phyloP scores from a whole-genome alignment of 2,888 invertebrate species.

The Zaprionus lineosus region DNA sequence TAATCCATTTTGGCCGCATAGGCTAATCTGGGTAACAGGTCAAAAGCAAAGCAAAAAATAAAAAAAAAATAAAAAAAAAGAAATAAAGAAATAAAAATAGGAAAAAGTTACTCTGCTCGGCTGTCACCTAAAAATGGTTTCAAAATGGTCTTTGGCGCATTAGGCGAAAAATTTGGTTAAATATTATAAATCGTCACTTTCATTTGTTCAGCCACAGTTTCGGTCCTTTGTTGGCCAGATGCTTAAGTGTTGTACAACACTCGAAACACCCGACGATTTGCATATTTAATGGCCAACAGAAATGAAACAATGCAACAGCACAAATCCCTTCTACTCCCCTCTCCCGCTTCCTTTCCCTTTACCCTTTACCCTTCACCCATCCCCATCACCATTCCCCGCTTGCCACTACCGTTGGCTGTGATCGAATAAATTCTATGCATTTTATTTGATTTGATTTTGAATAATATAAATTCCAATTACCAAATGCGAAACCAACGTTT shows the following conservation, averaged over 20 bases:
- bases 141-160: slow-evolving; percentile 23
- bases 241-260: slow-evolving; percentile 59
- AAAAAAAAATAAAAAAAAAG: too few species aligned
- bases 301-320: slow-evolving; percentile 13
- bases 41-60: too few species aligned
- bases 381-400: too few species aligned
- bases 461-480: slow-evolving; percentile 44
- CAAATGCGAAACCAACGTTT: slow-evolving; percentile 57
- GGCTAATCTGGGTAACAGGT: too few species aligned
- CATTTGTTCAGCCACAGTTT: too few species aligned
- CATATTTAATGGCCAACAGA: slow-evolving; percentile 54
- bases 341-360: too few species aligned
- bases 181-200: slow-evolving; percentile 38
- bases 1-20: too few species aligned
- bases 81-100: too few species aligned
- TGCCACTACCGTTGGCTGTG: slow-evolving; percentile 15
- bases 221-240: slow-evolving; percentile 56
- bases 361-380: too few species aligned
- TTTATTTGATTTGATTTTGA: slow-evolving; percentile 22
- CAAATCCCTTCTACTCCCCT: too few species aligned
- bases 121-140: slow-evolving; percentile 3
- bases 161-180: slow-evolving; percentile 36
- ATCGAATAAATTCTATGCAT: slow-evolving; percentile 35
- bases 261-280: slow-evolving; percentile 59
- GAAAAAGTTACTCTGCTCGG: slow-evolving; percentile 33